phyloP scores from a whole-genome alignment of 2,888 invertebrate species.

The Clostera curtula region DNA sequence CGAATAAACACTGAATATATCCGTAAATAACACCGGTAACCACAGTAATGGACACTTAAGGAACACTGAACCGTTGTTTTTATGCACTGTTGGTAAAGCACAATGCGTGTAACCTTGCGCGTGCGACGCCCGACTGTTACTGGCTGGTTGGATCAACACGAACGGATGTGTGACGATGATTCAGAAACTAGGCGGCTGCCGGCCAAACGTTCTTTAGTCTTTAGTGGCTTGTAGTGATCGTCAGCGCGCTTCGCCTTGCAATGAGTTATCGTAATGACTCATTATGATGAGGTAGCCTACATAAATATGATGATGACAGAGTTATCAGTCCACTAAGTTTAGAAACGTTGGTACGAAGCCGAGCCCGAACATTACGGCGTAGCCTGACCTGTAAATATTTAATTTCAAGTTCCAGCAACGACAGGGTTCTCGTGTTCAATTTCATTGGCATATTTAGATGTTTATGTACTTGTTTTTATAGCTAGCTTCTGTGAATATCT shows the following conservation, averaged over 20 bases:
- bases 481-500: too few species aligned
- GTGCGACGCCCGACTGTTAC: conserved; percentile 45
- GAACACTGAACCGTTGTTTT: conserved; percentile 44
- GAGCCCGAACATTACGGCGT: conserved; percentile 5
- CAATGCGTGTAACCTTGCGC: conserved; percentile 56
- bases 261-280: conserved; percentile 36
- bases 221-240: conserved; percentile 28
- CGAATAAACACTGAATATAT: too few species aligned
- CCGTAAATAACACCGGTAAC: too few species aligned
- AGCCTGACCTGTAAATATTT: conserved; percentile 15
- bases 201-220: conserved; percentile 45
- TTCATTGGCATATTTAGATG: background rate
- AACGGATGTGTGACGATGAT: conserved; percentile 53
- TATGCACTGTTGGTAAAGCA: conserved; percentile 52
- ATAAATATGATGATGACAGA: conserved; percentile 23
- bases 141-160: conserved; percentile 30
- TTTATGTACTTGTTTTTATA: too few species aligned
- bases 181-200: conserved; percentile 42
- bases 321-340: too few species aligned
- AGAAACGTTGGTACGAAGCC: too few species aligned
- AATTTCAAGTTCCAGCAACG: conserved; percentile 7
- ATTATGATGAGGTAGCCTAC: conserved; percentile 34
- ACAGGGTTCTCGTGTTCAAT: conserved; percentile 3
- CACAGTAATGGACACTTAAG: conserved; percentile 38
- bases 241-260: conserved; percentile 24